Evolutionary conservation across 53 echinoderm and acorn worm species (phyloP).

Genomic region (Hippasteria phrygiana): DNA sequence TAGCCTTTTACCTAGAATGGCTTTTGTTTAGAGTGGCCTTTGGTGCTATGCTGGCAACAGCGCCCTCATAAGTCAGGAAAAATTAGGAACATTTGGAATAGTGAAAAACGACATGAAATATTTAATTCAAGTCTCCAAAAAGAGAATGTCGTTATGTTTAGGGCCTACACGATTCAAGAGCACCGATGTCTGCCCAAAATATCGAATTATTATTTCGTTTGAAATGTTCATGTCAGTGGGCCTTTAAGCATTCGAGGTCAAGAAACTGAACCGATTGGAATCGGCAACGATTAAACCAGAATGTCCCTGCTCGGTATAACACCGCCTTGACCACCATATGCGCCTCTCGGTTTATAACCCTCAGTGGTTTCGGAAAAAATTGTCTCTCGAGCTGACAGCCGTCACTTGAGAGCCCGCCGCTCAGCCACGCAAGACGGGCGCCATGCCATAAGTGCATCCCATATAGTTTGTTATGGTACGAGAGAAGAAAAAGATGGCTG

Average conservation of each 20-base stretch:
- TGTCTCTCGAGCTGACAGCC: conserved; percentile 26
- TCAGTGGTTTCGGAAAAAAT: conserved; percentile 11
- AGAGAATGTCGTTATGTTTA: too few species aligned
- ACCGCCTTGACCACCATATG: conserved; percentile 46
- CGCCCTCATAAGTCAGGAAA: too few species aligned
- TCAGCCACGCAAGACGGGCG: conserved; percentile 26
- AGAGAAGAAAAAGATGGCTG: neutral
- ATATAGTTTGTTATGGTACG: conserved; percentile 50
- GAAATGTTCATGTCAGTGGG: too few species aligned
- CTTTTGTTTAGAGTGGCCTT: too few species aligned
- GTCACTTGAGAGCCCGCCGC: conserved; percentile 44
- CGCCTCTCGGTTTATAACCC: neutral
- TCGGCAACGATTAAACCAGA: neutral
- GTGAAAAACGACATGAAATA: too few species aligned
- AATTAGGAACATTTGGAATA: too few species aligned
- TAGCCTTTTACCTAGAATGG: too few species aligned
- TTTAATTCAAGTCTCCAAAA: too few species aligned
- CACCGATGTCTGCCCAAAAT: too few species aligned
- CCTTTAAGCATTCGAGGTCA: conserved; percentile 10
- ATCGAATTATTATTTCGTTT: too few species aligned
- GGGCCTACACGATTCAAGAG: too few species aligned
- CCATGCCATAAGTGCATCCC: conserved; percentile 42
- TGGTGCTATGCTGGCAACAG: too few species aligned
- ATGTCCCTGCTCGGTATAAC: neutral
- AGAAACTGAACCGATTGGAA: conserved; percentile 27